Base-by-base conservation (phyloP, 1,140 invertebrate species). In the Drosophila persimilis region DNA sequence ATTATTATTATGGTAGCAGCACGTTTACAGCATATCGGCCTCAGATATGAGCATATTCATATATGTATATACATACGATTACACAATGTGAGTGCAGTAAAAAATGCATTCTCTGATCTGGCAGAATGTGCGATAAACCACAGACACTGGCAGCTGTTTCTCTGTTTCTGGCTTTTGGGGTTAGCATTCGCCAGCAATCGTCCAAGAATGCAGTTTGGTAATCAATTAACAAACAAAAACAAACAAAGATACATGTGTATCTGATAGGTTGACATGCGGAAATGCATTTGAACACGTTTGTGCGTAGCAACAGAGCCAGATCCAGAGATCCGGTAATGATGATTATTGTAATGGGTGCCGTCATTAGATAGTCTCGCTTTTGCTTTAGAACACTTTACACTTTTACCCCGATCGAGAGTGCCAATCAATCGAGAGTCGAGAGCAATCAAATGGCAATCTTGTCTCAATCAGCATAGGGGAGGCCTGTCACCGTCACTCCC, bases 261-360 rank as follows among this genome's bases (percentile, higher is more conserved):
- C 66, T 69, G 55, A 54, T 53, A 56, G 73, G 43, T 48, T 43
- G 56, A 59, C 50, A 52, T 64, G 71, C 83, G 83, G 83, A 86
- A 86, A 65, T 83, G 78, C 83, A 88, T 88, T 88, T 88, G 78
- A 88, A 76, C 83, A 86, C 83, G 83, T 86, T 73, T 86, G 56
- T 88, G 83, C 83, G 83, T 86, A 78, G 71, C 70, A 47, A 35
- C 43, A 26, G 44, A 45, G 67, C 80, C 80, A 80, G 57, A 52
- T 46, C 55, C 73, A 73, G 39, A 35, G 35, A 39, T 73, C 35
- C 48, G 53, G 13, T 77, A 77, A 70, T 66, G 50, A 46, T 63
- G 56, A 60, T 58, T 77, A 64, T 15, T 15, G 46, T 73, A 61
- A 66, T 67, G 72, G 55, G 64, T 53, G 50, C 39, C 35, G 35